phyloP scores from a whole-genome alignment of 2,113 vertebrate species.

The Ondatra zibethicus region DNA sequence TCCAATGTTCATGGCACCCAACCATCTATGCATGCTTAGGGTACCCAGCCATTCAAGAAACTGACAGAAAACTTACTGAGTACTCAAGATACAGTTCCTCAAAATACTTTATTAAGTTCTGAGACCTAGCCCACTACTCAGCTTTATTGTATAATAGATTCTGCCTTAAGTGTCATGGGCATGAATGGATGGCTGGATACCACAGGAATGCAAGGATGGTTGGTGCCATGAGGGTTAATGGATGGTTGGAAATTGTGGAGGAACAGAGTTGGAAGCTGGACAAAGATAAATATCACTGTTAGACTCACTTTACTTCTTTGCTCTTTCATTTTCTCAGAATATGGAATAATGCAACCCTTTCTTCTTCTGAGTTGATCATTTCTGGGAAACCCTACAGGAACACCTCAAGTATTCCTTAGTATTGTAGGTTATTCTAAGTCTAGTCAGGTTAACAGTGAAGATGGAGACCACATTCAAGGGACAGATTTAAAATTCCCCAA shows the following conservation, averaged over 20 bases:
- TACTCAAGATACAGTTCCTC: background rate
- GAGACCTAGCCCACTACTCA: background rate
- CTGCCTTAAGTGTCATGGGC: background rate
- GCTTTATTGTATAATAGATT: background rate
- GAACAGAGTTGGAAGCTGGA: background rate
- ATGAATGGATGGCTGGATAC: background rate
- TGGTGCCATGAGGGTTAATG: background rate
- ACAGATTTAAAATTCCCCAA: background rate
- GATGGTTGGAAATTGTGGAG: background rate
- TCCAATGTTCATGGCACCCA: background rate
- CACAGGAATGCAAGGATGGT: background rate
- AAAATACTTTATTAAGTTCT: background rate
- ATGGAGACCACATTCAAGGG: background rate
- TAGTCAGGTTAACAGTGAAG: background rate
- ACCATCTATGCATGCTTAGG: no score
- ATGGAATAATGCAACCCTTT: background rate
- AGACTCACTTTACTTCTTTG: background rate
- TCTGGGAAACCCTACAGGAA: background rate
- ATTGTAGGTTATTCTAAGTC: background rate
- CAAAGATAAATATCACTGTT: background rate
- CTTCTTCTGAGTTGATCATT: background rate
- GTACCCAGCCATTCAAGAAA: background rate
- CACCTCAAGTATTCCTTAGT: background rate
- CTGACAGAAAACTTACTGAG: background rate
- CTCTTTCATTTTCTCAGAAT: background rate